Percentiles rank a stretch among this genome's conserved stretches.
phyloP scores from a whole-genome alignment of 1,140 invertebrate species.

The Monomorium pharaonis region DNA sequence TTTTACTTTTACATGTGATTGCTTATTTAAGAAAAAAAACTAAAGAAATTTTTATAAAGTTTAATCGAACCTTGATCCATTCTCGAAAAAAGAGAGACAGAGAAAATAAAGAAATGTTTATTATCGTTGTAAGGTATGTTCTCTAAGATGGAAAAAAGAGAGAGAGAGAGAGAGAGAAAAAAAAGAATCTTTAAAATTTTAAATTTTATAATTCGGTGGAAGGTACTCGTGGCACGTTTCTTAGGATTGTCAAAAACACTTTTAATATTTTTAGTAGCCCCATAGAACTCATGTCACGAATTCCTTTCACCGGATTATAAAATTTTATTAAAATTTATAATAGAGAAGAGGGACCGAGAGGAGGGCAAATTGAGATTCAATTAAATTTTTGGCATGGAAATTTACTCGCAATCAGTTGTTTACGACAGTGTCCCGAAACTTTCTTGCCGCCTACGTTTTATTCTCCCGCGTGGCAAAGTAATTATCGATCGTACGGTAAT shows the following conservation, averaged over 20 bases:
- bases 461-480: constrained; percentile 27
- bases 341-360: background rate
- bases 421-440: constrained; percentile 35
- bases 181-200: background rate
- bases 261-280: background rate
- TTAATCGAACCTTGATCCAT: constrained; percentile 61
- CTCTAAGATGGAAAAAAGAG: background rate
- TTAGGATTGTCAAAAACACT: background rate
- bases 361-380: background rate
- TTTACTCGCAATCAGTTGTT: constrained; percentile 44
- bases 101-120: background rate
- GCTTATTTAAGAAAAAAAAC: constrained; percentile 52
- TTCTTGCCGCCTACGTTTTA: constrained; percentile 38
- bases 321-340: constrained; percentile 33
- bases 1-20: background rate
- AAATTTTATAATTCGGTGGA: constrained; percentile 19
- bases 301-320: background rate
- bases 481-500: constrained; percentile 50
- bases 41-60: constrained; percentile 61
- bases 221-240: constrained; percentile 8
- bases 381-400: constrained; percentile 38
- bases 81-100: background rate
- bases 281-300: background rate
- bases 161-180: background rate
- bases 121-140: background rate